phyloP scores from a whole-genome alignment of 2,797 vertebrate species.

The Orientallactaga sibirica region DNA sequence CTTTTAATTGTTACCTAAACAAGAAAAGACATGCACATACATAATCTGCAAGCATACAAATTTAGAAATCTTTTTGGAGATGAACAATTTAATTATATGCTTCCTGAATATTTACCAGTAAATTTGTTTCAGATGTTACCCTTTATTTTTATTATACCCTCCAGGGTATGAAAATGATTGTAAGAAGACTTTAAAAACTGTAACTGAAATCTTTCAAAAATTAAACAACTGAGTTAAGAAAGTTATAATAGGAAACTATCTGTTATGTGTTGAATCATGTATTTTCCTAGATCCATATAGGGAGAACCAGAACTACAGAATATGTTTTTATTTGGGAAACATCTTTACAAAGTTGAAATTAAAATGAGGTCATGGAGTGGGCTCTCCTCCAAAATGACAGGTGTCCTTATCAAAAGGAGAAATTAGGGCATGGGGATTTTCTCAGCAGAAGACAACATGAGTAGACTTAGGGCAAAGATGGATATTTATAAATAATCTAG shows the following conservation, averaged over 20 bases:
- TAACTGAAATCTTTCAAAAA: not conserved
- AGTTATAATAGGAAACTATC: not conserved
- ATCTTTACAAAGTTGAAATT: not conserved
- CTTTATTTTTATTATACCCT: constrained; percentile 45
- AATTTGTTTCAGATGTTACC: constrained; percentile 2
- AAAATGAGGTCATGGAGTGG: not conserved
- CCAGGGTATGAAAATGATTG: not conserved
- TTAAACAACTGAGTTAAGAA: not conserved
- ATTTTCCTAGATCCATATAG: not conserved
- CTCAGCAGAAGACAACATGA: not conserved
- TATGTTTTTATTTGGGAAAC: not conserved
- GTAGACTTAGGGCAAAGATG: not conserved
- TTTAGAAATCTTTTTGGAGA: constrained; percentile 47
- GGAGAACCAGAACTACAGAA: not conserved
- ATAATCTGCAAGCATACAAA: constrained; percentile 17
- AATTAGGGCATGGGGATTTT: not conserved
- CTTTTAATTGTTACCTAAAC: constrained; percentile 25
- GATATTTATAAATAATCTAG: not conserved
- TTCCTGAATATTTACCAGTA: not conserved
- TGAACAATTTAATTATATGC: constrained; percentile 18
- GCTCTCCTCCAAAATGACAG: not conserved
- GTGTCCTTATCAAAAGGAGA: not conserved
- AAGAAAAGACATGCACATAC: not conserved
- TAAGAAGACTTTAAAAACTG: not conserved
- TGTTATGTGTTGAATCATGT: not conserved